Percentiles rank a stretch among this genome's conserved stretches.
phyloP scores from a whole-genome alignment of 2,797 vertebrate species.

The Sciaenops ocellatus region DNA sequence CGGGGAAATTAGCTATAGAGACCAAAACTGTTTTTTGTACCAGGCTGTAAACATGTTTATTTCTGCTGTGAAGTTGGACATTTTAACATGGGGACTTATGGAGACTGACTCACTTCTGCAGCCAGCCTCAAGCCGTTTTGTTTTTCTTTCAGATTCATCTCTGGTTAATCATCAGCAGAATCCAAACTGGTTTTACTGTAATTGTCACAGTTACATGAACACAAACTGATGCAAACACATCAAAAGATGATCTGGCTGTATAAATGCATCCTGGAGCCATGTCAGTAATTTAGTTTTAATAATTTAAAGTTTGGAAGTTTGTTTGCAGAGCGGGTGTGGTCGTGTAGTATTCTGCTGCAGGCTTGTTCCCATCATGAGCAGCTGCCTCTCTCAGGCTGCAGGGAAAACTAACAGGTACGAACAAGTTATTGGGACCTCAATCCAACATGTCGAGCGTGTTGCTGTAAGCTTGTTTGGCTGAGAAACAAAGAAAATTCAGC shows the following conservation, averaged over 20 bases:
- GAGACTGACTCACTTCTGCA: too few relatives aligned
- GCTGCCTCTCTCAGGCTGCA: background rate
- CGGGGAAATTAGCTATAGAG: too few relatives aligned
- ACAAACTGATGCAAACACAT: background rate
- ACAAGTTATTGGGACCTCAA: background rate
- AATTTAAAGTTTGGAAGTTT: background rate
- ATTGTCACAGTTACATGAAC: background rate
- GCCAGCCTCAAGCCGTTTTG: too few relatives aligned
- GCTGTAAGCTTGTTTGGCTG: background rate
- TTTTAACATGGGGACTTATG: too few relatives aligned
- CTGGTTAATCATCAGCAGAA: background rate
- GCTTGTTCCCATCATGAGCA: slow-evolving; percentile 37
- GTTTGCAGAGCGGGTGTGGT: slow-evolving; percentile 7
- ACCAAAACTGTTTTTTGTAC: too few relatives aligned
- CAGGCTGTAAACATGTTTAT: too few relatives aligned
- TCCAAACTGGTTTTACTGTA: too few relatives aligned
- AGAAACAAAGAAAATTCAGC: too few relatives aligned
- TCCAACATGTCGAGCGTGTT: background rate
- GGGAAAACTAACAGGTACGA: slow-evolving; percentile 15
- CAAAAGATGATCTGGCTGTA: background rate
- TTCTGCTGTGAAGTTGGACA: too few relatives aligned
- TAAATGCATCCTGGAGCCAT: background rate
- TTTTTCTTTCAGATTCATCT: background rate
- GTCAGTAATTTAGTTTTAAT: background rate
- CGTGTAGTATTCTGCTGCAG: slow-evolving; percentile 30